A percentile compares a stretch with the other conserved stretches of the same genome.
phyloP scores from a whole-genome alignment of 2,888 invertebrate genomes.

The Nomada flava region DNA sequence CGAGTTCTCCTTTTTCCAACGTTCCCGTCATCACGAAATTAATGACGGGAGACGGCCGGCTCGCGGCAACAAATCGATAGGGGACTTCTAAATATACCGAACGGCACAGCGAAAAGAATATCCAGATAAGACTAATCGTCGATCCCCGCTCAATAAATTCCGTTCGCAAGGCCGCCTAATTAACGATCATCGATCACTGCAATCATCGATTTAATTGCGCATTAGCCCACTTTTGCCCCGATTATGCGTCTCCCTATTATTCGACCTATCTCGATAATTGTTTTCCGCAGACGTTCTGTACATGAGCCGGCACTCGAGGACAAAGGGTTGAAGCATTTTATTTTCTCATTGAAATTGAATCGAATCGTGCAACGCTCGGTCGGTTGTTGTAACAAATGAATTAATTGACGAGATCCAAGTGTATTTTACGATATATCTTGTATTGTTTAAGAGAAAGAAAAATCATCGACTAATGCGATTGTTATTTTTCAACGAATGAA shows the following conservation, averaged over 20 bases:
- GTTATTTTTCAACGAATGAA: not conserved
- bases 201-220: slow-evolving; percentile 25
- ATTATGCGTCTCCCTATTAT: not conserved
- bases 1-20: not conserved
- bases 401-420: no score
- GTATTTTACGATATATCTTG: no score
- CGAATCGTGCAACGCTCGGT: no score
- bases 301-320: not conserved
- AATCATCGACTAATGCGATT: no score
- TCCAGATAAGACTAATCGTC: slow-evolving; percentile 21
- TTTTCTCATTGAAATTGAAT: no score
- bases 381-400: no score
- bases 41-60: slow-evolving; percentile 9
- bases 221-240: slow-evolving; percentile 26
- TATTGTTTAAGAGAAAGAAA: no score
- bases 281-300: no score
- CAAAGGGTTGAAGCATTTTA: no score
- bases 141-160: slow-evolving; percentile 13
- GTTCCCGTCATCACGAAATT: slow-evolving; percentile 4
- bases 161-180: not conserved
- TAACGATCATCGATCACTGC: slow-evolving; percentile 27
- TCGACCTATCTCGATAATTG: not conserved
- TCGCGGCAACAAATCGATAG: not conserved
- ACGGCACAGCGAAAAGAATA: slow-evolving; percentile 9
- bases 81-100: slow-evolving; percentile 26